Conservation (phyloP, 1,140 invertebrate genomes). For the Drosophila lowei region DNA sequence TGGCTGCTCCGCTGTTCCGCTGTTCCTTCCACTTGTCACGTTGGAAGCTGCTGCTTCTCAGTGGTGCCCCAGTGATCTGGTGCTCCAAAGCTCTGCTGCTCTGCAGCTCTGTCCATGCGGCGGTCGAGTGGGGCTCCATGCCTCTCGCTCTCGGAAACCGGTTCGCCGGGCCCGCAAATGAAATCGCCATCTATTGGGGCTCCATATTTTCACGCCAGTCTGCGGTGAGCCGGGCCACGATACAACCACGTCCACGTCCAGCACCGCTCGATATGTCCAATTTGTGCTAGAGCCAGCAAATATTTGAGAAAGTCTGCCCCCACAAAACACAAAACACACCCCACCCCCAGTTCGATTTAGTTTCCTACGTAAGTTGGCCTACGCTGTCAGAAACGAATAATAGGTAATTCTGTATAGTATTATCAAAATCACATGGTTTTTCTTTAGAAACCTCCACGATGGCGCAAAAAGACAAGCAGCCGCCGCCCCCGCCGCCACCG, state of each 20-base stretch:
- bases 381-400: neutral
- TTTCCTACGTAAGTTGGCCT: constrained; percentile 2
- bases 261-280: constrained; percentile 40
- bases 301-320: constrained; percentile 41
- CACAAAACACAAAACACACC: constrained; percentile 6
- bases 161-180: constrained; percentile 30
- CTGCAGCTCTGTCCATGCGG: constrained; percentile 7
- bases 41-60: neutral
- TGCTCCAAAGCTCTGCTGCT: constrained; percentile 4
- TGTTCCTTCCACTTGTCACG: constrained; percentile 7
- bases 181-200: constrained; percentile 35
- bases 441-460: neutral
- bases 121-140: neutral
- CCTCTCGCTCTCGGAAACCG: constrained; percentile 42
- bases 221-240: constrained; percentile 25
- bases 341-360: neutral
- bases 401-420: too few species aligned
- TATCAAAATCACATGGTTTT: neutral
- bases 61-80: too few species aligned
- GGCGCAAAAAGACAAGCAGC: neutral
- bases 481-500: neutral
- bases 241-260: constrained; percentile 1
- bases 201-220: constrained; percentile 57
- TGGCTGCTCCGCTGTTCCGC: constrained; percentile 8
- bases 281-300: constrained; percentile 33